Base-by-base conservation (phyloP, 2,888 invertebrate genomes). In the Zelleria hepariella region DNA sequence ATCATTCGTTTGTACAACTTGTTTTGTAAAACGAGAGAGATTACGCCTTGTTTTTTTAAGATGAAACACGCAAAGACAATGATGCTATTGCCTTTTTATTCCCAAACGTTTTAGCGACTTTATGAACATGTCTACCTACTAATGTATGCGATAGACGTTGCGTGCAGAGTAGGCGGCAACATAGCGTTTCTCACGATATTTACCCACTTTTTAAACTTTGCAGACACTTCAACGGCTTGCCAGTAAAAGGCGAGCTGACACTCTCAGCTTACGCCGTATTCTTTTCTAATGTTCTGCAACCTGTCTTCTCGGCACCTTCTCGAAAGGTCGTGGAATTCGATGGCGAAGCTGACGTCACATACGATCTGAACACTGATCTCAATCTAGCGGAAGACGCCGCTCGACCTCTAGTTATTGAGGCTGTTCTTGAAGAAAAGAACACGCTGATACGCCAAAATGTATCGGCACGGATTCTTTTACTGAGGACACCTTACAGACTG, bases 401-500 rank as follows among this genome's bases (percentile, higher is more conserved):
- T 69, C 91, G 96, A 66, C 93, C 94, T 24, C 92, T 98, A 54
- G 92, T 95, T 32, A 91, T 98, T 56, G 94, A 96, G 73, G 98
- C 96, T 0, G 93, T 95, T 5, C 93, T 98, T 2, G 97, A 97
- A 77, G 98, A 99, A 86, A 93, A 93, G 59, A 90, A 96, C 65
- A 98, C 98, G 1, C 92, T 94, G 18, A 91, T 96, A 58, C 92
- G 94, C 67, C 95, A 97, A 74, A 96, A 96, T 74, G 92, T 93
- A 18, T 91, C 94, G 0, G 89, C 92, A 1, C 76, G 84, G 61
- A 82, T 87, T 65, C 90, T 94, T 62, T 89, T 96, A 47, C 91
- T 93, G 59, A 72, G 88, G 59, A 82, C 85, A 18, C 85, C 86
- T 0, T 87, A 88, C 59, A 77, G 88, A 60, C 81, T 98, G 6